A percentile compares a stretch with the other conserved stretches of the same genome.
phyloP scores from a whole-genome alignment of 2,888 invertebrate genomes.

The Agriopis aurantiaria region DNA sequence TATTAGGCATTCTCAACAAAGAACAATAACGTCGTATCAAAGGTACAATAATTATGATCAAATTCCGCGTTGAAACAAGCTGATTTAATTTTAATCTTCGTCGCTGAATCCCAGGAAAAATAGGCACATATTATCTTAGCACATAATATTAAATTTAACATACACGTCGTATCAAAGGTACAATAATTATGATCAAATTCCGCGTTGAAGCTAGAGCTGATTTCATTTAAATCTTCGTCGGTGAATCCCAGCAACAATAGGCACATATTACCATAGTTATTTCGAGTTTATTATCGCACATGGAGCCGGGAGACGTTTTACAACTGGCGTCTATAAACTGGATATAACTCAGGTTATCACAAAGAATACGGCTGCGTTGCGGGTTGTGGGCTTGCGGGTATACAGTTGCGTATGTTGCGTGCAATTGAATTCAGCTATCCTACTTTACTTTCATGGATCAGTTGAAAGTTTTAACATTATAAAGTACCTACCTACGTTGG shows the following conservation, averaged over 20 bases:
- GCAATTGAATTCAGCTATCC: neutral
- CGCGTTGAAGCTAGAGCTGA: neutral
- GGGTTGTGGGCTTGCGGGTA: neutral
- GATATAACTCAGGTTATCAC: slow-evolving; percentile 62
- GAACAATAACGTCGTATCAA: neutral
- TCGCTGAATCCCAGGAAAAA: too few species aligned
- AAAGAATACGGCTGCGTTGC: slow-evolving; percentile 61
- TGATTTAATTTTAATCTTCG: too few species aligned
- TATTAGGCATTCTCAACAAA: too few species aligned
- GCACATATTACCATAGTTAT: slow-evolving; percentile 56
- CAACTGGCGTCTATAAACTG: slow-evolving; percentile 65
- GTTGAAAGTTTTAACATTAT: neutral
- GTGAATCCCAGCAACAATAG: slow-evolving; percentile 54
- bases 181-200: slow-evolving; percentile 9
- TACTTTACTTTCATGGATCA: neutral
- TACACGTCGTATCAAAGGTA: neutral
- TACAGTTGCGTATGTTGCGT: neutral
- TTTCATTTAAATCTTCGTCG: slow-evolving; percentile 9
- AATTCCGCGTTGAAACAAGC: neutral
- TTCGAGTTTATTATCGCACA: slow-evolving; percentile 61
- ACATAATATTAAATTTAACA: too few species aligned
- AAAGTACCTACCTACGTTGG: too few species aligned
- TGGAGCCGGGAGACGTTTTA: slow-evolving; percentile 60
- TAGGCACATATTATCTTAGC: too few species aligned
- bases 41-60: slow-evolving; percentile 3